Conservation (phyloP, 2,888 invertebrate species). For the Kuschelorhynchus macadamiae region DNA sequence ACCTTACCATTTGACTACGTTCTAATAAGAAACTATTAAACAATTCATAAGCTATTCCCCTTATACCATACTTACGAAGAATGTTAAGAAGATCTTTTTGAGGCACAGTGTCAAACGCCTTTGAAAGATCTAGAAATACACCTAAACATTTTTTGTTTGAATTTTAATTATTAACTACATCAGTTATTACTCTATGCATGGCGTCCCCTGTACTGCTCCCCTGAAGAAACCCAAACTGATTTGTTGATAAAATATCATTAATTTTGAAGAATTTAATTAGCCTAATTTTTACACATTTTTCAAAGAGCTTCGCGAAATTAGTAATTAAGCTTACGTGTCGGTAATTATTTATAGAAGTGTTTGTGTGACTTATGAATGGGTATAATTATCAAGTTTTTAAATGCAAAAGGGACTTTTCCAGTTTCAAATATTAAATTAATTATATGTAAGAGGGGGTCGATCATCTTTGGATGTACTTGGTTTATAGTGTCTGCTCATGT, state of each 20-base stretch:
- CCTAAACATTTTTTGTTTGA: too few species aligned
- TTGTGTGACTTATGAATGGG: not conserved
- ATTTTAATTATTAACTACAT: not conserved
- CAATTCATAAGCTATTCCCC: too few species aligned
- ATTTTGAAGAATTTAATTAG: not conserved
- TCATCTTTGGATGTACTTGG: not conserved
- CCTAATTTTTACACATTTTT: constrained; percentile 1
- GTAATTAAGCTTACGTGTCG: not conserved
- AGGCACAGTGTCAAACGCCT: too few species aligned
- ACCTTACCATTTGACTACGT: too few species aligned
- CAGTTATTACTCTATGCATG: not conserved
- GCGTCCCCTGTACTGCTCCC: not conserved
- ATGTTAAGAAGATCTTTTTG: too few species aligned
- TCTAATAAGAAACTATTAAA: too few species aligned
- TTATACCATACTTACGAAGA: too few species aligned
- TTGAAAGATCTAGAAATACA: too few species aligned
- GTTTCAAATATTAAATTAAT: not conserved
- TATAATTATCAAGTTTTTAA: not conserved
- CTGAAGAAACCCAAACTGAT: constrained; percentile 7
- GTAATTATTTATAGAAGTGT: not conserved
- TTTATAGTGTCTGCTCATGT: not conserved
- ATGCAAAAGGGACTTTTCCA: not conserved
- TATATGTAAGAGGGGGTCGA: not conserved
- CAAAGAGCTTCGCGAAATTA: constrained; percentile 1
- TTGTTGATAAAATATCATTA: not conserved